Conservation (phyloP, 2,888 invertebrate genomes). For the Platerodrilus igneus region DNA sequence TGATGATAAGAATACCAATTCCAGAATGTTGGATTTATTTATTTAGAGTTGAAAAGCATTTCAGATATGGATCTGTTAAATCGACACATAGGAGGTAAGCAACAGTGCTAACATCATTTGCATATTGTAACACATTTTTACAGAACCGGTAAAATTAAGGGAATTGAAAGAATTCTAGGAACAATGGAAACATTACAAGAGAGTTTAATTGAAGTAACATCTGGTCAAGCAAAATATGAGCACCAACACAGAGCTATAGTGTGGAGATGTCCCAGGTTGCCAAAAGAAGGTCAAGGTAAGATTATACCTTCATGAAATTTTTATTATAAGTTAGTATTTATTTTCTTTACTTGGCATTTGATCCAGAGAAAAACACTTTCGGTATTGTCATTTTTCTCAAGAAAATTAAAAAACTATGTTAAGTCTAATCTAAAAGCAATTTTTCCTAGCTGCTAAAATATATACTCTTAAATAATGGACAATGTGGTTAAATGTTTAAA, state of each 20-base stretch:
- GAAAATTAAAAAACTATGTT: too few relatives aligned
- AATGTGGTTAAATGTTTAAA: too few relatives aligned
- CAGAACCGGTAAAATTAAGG: slow-evolving; percentile 85
- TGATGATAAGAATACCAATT: slow-evolving; percentile 92
- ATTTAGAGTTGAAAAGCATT: slow-evolving; percentile 97
- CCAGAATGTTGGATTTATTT: slow-evolving; percentile 99
- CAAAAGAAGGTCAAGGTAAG: slow-evolving; percentile 96
- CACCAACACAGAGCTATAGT: slow-evolving; percentile 96
- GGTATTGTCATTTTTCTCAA: too few relatives aligned
- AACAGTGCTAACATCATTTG: background rate
- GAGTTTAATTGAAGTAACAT: slow-evolving; percentile 91
- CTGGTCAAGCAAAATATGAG: slow-evolving; percentile 97
- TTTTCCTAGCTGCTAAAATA: too few relatives aligned
- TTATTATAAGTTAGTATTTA: too few relatives aligned
- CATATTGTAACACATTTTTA: slow-evolving; percentile 14
- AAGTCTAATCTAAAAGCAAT: too few relatives aligned
- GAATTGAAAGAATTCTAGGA: slow-evolving; percentile 86
- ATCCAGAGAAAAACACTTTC: too few relatives aligned
- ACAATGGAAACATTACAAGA: slow-evolving; percentile 87
- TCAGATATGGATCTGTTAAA: slow-evolving; percentile 95
- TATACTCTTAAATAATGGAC: too few relatives aligned
- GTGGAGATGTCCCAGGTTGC: slow-evolving; percentile 95
- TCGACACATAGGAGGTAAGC: slow-evolving; percentile 70
- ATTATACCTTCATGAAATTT: too few relatives aligned
- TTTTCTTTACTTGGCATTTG: too few relatives aligned